A percentile compares a stretch with the other conserved stretches of the same genome.
Conservation (phyloP, 2,888 invertebrate species). For the Alcis repandata region DNA sequence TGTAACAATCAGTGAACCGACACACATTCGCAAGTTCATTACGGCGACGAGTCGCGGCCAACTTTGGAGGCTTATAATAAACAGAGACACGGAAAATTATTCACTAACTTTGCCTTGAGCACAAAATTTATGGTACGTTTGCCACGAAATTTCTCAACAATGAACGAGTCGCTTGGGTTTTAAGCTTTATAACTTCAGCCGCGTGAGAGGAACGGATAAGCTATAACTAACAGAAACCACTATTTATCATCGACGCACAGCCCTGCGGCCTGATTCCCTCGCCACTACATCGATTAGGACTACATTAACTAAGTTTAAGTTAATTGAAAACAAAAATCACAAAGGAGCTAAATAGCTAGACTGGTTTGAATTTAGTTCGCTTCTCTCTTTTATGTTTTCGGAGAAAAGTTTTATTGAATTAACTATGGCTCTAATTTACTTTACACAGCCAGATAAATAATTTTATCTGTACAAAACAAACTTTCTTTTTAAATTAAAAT, state of each 20-base stretch:
- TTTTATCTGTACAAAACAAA: not conserved
- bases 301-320: slow-evolving; percentile 19
- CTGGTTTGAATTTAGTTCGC: slow-evolving; percentile 19
- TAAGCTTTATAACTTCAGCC: slow-evolving; percentile 74
- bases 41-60: slow-evolving; percentile 72
- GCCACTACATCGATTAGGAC: not conserved
- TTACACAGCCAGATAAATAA: too few relatives aligned
- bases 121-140: slow-evolving; percentile 83
- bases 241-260: slow-evolving; percentile 33
- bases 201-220: slow-evolving; percentile 66
- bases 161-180: slow-evolving; percentile 81
- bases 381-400: slow-evolving; percentile 11
- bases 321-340: slow-evolving; percentile 30
- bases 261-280: slow-evolving; percentile 5
- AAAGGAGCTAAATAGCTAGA: slow-evolving; percentile 8
- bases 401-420: slow-evolving; percentile 19
- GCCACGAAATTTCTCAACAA: slow-evolving; percentile 82
- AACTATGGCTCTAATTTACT: not conserved
- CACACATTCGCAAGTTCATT: slow-evolving; percentile 75
- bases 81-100: slow-evolving; percentile 85
- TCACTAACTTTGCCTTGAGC: slow-evolving; percentile 81
- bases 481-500: not conserved
- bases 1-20: slow-evolving; percentile 65
- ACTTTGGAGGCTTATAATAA: slow-evolving; percentile 82
- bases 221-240: slow-evolving; percentile 46